phyloP scores from a whole-genome alignment of 2,888 invertebrate genomes.

The Ryuthela nishihirai region DNA sequence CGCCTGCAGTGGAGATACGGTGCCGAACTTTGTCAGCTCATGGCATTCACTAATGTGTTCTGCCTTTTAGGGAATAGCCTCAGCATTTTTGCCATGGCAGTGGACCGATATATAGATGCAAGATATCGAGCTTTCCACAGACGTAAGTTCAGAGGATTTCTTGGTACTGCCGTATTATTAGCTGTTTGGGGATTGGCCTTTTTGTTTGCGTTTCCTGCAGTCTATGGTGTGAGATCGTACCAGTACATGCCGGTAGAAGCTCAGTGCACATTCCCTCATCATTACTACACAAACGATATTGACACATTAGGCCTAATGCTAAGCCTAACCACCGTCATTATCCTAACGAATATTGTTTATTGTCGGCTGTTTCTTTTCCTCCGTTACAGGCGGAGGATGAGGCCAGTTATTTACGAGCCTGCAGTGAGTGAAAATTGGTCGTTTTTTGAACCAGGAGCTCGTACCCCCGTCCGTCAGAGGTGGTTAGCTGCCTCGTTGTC shows the following conservation, averaged over 20 bases:
- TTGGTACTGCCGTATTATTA: slow-evolving; percentile 16
- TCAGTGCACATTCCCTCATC: slow-evolving; percentile 30
- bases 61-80: slow-evolving; percentile 28
- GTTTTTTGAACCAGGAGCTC: slow-evolving; percentile 17
- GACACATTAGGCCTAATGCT: slow-evolving; percentile 5
- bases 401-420: slow-evolving; percentile 32
- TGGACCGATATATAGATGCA: slow-evolving; percentile 29
- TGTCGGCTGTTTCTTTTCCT: slow-evolving; percentile 21
- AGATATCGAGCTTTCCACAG: slow-evolving; percentile 21
- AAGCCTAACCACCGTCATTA: slow-evolving; percentile 8
- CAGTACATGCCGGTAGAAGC: slow-evolving; percentile 1
- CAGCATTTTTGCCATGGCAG: slow-evolving; percentile 26
- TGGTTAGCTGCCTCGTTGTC: slow-evolving; percentile 30
- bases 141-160: slow-evolving; percentile 11
- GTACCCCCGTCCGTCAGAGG: slow-evolving; percentile 14
- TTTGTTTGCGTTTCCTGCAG: slow-evolving; percentile 17
- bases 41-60: slow-evolving; percentile 28
- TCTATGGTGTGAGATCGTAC: neutral
- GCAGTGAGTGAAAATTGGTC: slow-evolving; percentile 37
- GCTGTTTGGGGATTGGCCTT: slow-evolving; percentile 16
- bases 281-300: slow-evolving; percentile 5
- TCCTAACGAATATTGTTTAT: slow-evolving; percentile 24
- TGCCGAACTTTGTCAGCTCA: slow-evolving; percentile 15
- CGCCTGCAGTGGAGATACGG: slow-evolving; percentile 10
- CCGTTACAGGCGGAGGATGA: slow-evolving; percentile 24